Base-by-base conservation (phyloP, 2,888 invertebrate species). In the Mythimna lalbum region DNA sequence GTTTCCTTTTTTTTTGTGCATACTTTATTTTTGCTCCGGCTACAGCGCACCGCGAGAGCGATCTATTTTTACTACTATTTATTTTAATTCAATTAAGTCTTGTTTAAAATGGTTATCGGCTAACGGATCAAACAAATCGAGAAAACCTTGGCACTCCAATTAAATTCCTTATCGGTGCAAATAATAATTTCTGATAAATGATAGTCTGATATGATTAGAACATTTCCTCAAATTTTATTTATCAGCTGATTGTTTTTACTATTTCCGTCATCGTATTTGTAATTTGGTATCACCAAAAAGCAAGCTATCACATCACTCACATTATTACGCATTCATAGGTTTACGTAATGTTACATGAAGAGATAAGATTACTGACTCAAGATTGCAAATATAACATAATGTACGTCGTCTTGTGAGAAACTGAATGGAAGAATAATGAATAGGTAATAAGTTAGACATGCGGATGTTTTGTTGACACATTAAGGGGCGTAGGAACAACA, bases 341-440 rank as follows among this genome's bases (percentile, higher is more conserved):
- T 73, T 53, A 80, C 72, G 76, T 72, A 73, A 72, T 61, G 57
- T 57, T 49, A 76, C 56, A 65, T 62, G 68, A 71, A 69, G 36
- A 83, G 83, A 81, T 81, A 81, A 81, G 76, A 81, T 80, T 69
- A 71, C 52, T 47, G 23, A 50, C 53, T 73, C 76, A 79, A 74
- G 70, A 80, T 82, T 71, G 74, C 63, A 63, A 53, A 43, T 43
- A 69, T 43, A 47, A 67, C 14, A 76, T 33, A 55, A 67, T 23
- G 33, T 59, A 64, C 4, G 50, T 57, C 68, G 63, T 52, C 73
- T 80, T 67, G 74, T 71, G 43, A 55, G 60, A 53, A 52, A 61
- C 23, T 80, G 80, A 80, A 82, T 80, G 69, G 75, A 67, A 56
- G 63, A 60, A 69, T 82, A 79, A 79, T 80, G 69, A 79, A 43